phyloP scores from a whole-genome alignment of 2,888 invertebrate genomes.

The Atethmia centrago region DNA sequence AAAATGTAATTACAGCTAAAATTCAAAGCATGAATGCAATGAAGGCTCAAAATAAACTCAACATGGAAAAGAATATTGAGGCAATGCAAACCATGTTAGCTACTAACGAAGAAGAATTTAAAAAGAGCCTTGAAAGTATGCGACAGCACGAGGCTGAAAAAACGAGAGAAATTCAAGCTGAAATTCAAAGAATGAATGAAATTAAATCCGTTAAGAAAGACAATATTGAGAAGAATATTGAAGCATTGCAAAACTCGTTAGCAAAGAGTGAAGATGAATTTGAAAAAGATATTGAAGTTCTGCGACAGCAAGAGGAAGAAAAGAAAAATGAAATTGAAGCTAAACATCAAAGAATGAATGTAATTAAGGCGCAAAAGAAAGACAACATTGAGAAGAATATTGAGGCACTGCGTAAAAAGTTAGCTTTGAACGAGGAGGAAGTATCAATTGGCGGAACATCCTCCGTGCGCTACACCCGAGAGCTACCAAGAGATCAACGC shows the following conservation, averaged over 20 bases:
- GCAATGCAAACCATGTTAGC: constrained; percentile 6
- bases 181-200: constrained; percentile 36
- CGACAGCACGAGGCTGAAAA: not conserved
- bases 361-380: constrained; percentile 30
- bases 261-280: constrained; percentile 3
- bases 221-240: constrained; percentile 12
- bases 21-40: constrained; percentile 14
- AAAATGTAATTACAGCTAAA: constrained; percentile 11
- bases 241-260: constrained; percentile 15
- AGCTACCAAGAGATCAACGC: not conserved
- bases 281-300: constrained; percentile 15
- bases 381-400: constrained; percentile 26
- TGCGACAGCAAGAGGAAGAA: constrained; percentile 17
- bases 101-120: constrained; percentile 13
- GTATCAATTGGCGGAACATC: not conserved
- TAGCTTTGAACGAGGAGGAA: not conserved
- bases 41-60: not conserved
- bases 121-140: constrained; percentile 18
- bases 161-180: constrained; percentile 16
- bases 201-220: not conserved
- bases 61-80: constrained; percentile 23
- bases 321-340: constrained; percentile 26
- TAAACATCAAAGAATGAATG: constrained; percentile 2
- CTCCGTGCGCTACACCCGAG: not conserved
- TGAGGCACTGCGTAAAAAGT: constrained; percentile 3